phyloP scores from a whole-genome alignment of 2,113 vertebrate genomes.

The Mustela nigripes region DNA sequence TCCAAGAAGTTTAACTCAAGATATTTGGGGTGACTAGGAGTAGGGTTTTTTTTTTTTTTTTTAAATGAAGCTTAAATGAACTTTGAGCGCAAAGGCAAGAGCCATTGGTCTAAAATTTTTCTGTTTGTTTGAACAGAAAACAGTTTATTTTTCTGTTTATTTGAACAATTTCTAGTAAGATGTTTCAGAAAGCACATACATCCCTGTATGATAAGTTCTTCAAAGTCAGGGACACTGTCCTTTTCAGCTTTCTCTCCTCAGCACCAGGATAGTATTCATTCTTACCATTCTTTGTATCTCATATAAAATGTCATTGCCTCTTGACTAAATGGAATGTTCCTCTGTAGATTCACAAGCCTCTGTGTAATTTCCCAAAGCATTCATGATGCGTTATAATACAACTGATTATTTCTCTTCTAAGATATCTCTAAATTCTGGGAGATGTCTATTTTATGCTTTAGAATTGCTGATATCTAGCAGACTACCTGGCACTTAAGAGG shows the following conservation, averaged over 20 bases:
- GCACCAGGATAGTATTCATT: background rate
- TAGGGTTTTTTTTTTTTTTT: background rate
- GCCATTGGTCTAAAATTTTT: background rate
- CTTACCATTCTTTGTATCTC: background rate
- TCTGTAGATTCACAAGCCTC: background rate
- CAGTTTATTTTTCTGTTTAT: background rate
- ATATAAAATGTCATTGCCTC: background rate
- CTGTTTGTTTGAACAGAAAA: background rate
- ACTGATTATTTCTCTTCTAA: background rate
- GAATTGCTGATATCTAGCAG: background rate
- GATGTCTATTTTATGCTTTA: background rate
- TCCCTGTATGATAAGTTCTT: background rate
- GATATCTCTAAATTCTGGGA: background rate
- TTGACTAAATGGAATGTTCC: background rate
- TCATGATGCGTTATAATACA: background rate
- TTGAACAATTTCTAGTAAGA: background rate
- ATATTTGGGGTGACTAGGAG: background rate
- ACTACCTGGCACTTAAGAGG: background rate
- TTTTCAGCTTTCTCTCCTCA: background rate
- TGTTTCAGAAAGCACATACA: background rate
- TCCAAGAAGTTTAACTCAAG: background rate
- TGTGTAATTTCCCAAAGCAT: background rate
- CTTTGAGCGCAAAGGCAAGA: slow-evolving; percentile 17
- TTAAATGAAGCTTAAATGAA: background rate
- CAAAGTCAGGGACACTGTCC: background rate